These are phyloP conservation scores for Amphiprion percula DNA, from an alignment of 2,113 vertebrate species.

Conservation along the genomic window DNA sequence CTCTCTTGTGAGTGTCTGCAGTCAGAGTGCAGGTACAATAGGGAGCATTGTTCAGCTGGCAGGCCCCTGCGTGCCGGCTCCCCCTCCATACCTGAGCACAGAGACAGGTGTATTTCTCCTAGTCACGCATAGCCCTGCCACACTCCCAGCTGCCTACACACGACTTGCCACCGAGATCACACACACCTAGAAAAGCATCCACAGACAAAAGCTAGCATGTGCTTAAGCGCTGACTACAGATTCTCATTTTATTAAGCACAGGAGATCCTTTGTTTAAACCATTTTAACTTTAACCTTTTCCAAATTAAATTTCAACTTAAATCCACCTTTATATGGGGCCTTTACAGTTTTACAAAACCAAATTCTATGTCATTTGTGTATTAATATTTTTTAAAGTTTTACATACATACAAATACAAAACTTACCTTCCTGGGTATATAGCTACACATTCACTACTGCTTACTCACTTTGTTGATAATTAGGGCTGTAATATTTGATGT, in stretches of 20 bases:
- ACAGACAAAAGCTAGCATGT: slow-evolving; percentile 2
- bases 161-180: slow-evolving; percentile 43
- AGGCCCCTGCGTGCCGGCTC: slow-evolving; percentile 88
- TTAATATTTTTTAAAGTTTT: too few relatives aligned
- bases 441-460: not conserved
- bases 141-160: slow-evolving; percentile 77
- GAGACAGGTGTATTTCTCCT: slow-evolving; percentile 91
- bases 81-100: slow-evolving; percentile 84
- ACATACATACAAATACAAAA: not conserved
- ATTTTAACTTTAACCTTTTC: not conserved
- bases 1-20: slow-evolving; percentile 78
- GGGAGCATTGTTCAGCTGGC: slow-evolving; percentile 87
- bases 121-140: slow-evolving; percentile 85
- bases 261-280: not conserved
- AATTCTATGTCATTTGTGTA: not conserved
- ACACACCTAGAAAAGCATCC: slow-evolving; percentile 37
- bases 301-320: not conserved
- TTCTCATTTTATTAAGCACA: not conserved
- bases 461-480: not conserved
- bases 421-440: not conserved
- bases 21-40: slow-evolving; percentile 87
- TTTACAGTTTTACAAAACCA: not conserved
- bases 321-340: not conserved
- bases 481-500: not conserved
- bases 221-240: not conserved